Base-by-base conservation (phyloP, 2,797 vertebrate genomes). In the Gallinago stenura region DNA sequence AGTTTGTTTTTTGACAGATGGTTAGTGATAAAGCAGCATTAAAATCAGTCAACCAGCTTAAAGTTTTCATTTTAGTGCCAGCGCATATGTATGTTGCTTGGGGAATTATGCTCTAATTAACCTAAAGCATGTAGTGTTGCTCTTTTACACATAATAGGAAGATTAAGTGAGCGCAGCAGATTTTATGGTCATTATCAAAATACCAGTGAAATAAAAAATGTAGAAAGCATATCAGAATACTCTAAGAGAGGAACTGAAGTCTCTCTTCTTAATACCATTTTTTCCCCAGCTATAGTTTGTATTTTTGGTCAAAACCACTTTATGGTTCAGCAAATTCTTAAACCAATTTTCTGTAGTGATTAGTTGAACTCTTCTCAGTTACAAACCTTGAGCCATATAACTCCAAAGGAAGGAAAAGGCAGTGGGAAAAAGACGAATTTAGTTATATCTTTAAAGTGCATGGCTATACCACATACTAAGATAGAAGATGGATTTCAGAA, bases 41-140 rank as follows among this genome's bases (percentile, higher is more conserved):
- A 92, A 94, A 57, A 81, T 87, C 89, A 89, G 25, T 75, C 53
- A 83, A 62, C 77, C 72, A 91, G 39, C 20, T 61, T 75, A 43
- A 94, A 93, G 80, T 89, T 84, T 83, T 87, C 24, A 24, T 39
- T 86, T 83, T 33, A 64, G 50, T 82, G 66, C 77, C 83, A 82
- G 54, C 0, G 0, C 35, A 69, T 81, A 79, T 83, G 83, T 91
- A 90, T 62, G 19, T 45, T 61, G 43, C 39, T 94, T 84, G 51
- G 90, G 87, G 93, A 96, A 84, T 66, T 77, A 66, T 89, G 48
- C 51, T 84, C n/a, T 96, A 94, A 96, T 96, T 95, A 95, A 95
- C 45, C n/a, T 69, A 69, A 90, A 93, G 62, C 48, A 68, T 75
- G 82, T 78, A 84, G 45, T 26, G 53, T 78, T 95, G 93, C 73